Evolutionary conservation across 92 coral and sea anemone genomes (phyloP).

Genomic region (Heliopora coerulea): DNA sequence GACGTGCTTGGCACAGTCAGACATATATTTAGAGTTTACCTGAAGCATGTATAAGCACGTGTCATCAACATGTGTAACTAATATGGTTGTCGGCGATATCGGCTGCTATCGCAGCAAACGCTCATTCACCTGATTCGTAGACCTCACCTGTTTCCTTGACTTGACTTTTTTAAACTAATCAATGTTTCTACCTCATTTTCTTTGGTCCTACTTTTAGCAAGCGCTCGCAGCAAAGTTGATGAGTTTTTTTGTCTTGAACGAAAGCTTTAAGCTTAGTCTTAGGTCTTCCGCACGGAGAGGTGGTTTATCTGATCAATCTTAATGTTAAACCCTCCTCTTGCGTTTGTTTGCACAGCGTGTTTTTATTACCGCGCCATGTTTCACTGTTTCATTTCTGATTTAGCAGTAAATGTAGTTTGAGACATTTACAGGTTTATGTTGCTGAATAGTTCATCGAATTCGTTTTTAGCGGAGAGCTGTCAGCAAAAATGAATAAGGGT

Average conservation of each 20-base stretch:
- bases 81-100: constrained; percentile 32
- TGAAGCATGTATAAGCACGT: constrained; percentile 8
- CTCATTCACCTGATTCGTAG: constrained; percentile 18
- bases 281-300: background rate
- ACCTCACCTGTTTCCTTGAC: background rate
- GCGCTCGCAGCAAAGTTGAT: background rate
- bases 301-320: constrained; percentile 23
- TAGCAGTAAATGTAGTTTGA: background rate
- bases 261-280: background rate
- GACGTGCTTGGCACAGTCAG: background rate
- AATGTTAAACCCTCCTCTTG: constrained; percentile 35
- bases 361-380: constrained; percentile 11
- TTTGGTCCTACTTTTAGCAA: too few relatives aligned
- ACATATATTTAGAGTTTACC: background rate
- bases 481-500: background rate
- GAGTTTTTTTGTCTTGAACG: background rate
- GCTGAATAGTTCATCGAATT: background rate
- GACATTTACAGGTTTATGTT: too few relatives aligned
- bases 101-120: constrained; percentile 5
- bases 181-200: too few relatives aligned
- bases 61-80: constrained; percentile 22
- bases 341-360: constrained; percentile 32
- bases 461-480: background rate
- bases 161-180: background rate
- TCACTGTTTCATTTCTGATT: background rate